phyloP scores from a whole-genome alignment of 2,888 invertebrate genomes.

The Schrankia costaestrigalis region DNA sequence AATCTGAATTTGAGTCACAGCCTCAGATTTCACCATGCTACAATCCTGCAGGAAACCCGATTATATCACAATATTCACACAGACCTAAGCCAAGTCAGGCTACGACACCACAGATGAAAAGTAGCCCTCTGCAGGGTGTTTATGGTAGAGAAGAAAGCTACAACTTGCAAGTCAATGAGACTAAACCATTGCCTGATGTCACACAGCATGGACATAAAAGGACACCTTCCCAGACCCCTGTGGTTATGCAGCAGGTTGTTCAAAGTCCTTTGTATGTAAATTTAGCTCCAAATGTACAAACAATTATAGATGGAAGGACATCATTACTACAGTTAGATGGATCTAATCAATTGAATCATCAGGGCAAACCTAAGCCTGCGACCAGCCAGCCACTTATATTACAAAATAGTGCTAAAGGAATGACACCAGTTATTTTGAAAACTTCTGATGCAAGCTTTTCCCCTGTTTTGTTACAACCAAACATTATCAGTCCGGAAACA shows the following conservation, averaged over 20 bases:
- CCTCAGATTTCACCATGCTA: constrained; percentile 58
- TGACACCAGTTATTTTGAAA: constrained; percentile 64
- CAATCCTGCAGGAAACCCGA: constrained; percentile 58
- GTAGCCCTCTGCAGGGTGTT: constrained; percentile 52
- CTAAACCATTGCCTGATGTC: constrained; percentile 50
- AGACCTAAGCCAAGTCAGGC: constrained; percentile 32
- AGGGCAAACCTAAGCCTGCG: constrained; percentile 42
- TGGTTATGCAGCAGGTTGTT: constrained; percentile 69
- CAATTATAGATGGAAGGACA: constrained; percentile 50
- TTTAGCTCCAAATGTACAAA: constrained; percentile 57
- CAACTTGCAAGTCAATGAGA: constrained; percentile 49
- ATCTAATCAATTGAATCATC: constrained; percentile 44
- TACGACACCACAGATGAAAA: constrained; percentile 43
- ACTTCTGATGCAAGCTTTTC: constrained; percentile 69
- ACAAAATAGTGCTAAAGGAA: constrained; percentile 60
- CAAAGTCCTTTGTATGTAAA: constrained; percentile 70
- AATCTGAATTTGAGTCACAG: constrained; percentile 44
- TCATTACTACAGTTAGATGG: constrained; percentile 56
- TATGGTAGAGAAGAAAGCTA: constrained; percentile 57
- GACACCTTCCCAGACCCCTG: constrained; percentile 49
- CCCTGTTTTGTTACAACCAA: constrained; percentile 84
- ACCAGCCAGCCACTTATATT: constrained; percentile 55
- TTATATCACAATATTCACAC: constrained; percentile 64
- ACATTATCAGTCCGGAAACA: constrained; percentile 76
- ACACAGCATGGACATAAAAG: constrained; percentile 51